These are phyloP conservation scores for Cotesia glomerata DNA, from an alignment of 1,140 invertebrate genomes.

Conservation along the genomic window DNA sequence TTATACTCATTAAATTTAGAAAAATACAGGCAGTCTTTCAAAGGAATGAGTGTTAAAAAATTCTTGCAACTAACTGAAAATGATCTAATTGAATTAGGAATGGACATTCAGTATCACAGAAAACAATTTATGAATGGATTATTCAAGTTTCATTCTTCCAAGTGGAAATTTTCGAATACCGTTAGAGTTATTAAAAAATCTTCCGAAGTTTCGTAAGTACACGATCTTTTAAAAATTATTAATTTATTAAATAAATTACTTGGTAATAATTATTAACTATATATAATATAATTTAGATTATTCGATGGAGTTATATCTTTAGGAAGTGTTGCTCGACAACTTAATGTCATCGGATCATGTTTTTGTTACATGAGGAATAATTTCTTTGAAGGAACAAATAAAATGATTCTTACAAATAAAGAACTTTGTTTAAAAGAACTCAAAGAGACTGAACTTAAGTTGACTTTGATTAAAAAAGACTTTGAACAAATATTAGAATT, in stretches of 20 bases:
- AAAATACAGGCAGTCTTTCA: constrained; percentile 53
- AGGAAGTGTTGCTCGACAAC: constrained; percentile 45
- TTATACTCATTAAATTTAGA: constrained; percentile 67
- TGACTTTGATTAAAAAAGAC: constrained; percentile 44
- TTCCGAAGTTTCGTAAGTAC: constrained; percentile 37
- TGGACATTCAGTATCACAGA: constrained; percentile 64
- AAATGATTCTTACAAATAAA: constrained; percentile 23
- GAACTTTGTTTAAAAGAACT: constrained; percentile 39
- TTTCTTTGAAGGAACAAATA: constrained; percentile 34
- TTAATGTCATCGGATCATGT: constrained; percentile 50
- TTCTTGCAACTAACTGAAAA: constrained; percentile 65
- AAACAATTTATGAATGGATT: constrained; percentile 60
- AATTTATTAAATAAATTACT: constrained; percentile 18
- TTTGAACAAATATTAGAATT: constrained; percentile 37
- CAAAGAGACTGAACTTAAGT: constrained; percentile 36
- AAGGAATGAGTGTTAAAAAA: constrained; percentile 60
- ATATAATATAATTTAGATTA: constrained; percentile 42
- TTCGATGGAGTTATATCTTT: constrained; percentile 45
- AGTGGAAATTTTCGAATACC: constrained; percentile 58
- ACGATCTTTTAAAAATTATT: neutral
- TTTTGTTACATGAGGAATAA: constrained; percentile 46
- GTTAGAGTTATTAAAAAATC: constrained; percentile 39
- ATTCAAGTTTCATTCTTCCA: constrained; percentile 62
- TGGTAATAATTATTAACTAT: neutral
- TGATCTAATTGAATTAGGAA: constrained; percentile 61